Base-by-base conservation (phyloP, 2,797 vertebrate species). In the Gobio occitaniae region DNA sequence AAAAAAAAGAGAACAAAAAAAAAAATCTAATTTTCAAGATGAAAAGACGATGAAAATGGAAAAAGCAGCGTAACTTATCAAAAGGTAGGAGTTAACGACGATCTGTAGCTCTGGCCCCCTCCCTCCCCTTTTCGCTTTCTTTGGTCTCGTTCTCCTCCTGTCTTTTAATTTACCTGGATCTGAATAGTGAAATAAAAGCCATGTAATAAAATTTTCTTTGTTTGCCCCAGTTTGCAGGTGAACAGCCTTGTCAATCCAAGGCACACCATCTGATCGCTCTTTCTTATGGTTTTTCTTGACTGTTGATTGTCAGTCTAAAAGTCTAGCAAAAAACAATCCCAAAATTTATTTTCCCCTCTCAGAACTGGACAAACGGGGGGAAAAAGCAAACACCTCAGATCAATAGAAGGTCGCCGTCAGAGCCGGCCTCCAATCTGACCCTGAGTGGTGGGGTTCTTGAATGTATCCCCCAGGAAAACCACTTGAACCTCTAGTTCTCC, bases 151-250 rank as follows among this genome's bases (percentile, higher is more conserved):
- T 84, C 25, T 77, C 87, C 88, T 89, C 86, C 84, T 81, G 87
- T 86, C 79, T 84, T 77, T 70, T n/a, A 54, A 86, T 78, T 72
- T 71, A 87, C 90, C 89, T 90, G 86, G 89, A 93, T 88, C 92
- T 91, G 90, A 92, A 91, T 89, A 86, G 87, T 83, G 82, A 65
- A 91, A 89, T 91, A 91, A 85, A 92, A 90, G 90, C 87, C 88
- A 89, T 92, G 86, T 88, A 91, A 93, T 91, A 90, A 90, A 89
- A 91, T 91, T 38, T 78, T 89, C 83, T 88, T 93, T 92, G 92
- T 91, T 92, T 91, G 88, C 80, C 88, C 65, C 83, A 89, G 91
- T 91, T 29, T 88, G 89, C 88, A 88, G 75, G 65, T 32, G 38
- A 61, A 59, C 88, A 85, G 86, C 87, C 69, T 79, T 82, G 81